Evolutionary conservation across 2,797 vertebrate genomes (phyloP).

Genomic region (Aplochiton taeniatus): DNA sequence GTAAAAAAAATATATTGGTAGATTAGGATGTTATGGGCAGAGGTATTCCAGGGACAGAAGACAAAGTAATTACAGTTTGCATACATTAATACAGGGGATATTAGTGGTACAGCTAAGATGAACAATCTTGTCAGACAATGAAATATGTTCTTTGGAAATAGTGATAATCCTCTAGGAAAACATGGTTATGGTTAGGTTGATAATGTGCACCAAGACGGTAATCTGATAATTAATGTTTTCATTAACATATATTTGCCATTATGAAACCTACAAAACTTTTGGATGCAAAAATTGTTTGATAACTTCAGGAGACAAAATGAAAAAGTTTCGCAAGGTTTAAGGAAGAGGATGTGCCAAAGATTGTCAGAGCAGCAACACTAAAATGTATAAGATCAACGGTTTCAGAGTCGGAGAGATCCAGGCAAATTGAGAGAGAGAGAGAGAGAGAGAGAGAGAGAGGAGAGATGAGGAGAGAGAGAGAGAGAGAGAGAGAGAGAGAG

Average conservation of each 20-base stretch:
- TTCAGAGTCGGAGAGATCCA: constrained; percentile 31
- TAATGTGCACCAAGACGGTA: not conserved
- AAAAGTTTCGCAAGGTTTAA: not conserved
- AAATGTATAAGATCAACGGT: constrained; percentile 23
- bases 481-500: constrained; percentile 32
- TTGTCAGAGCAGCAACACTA: constrained; percentile 25
- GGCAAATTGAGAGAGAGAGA: constrained; percentile 25
- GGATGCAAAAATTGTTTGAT: too few relatives aligned
- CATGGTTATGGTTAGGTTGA: not conserved
- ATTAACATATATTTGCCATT: too few relatives aligned
- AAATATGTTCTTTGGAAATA: constrained; percentile 15
- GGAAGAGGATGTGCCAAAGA: not conserved
- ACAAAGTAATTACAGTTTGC: constrained; percentile 41
- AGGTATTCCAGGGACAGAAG: constrained; percentile 31
- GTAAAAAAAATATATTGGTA: constrained; percentile 58
- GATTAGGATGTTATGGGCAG: constrained; percentile 46
- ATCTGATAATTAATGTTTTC: too few relatives aligned
- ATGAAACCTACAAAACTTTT: too few relatives aligned
- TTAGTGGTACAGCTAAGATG: constrained; percentile 16
- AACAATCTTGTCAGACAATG: constrained; percentile 8
- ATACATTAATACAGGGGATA: constrained; percentile 15
- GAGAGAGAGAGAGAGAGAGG: not conserved
- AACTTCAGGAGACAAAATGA: not conserved
- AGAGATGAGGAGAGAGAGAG: constrained; percentile 26
- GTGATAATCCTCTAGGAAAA: constrained; percentile 1